These are phyloP conservation scores for Serrognathus titanus DNA, from an alignment of 2,888 invertebrate genomes.

Conservation along the genomic window DNA sequence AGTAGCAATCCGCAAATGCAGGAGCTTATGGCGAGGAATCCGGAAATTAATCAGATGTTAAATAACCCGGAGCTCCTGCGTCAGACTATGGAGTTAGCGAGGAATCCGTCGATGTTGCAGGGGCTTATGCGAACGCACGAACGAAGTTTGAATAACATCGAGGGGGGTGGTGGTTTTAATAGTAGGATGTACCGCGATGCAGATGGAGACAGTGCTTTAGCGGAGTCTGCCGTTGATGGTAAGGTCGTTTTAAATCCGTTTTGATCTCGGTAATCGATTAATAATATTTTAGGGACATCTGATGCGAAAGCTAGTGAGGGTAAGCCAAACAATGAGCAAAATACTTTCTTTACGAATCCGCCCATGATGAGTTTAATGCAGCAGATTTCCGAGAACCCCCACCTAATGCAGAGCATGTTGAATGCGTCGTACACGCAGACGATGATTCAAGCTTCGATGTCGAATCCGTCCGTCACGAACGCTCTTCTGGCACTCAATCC, in stretches of 20 bases:
- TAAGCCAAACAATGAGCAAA: constrained; percentile 41
- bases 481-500: constrained; percentile 44
- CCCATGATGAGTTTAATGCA: constrained; percentile 77
- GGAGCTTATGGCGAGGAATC: constrained; percentile 91
- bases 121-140: constrained; percentile 98
- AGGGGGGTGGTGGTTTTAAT: constrained; percentile 71
- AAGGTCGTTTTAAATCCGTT: constrained; percentile 58
- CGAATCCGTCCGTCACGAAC: constrained; percentile 52
- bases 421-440: constrained; percentile 84
- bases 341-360: constrained; percentile 79
- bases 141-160: constrained; percentile 93
- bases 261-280: constrained; percentile 86
- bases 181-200: constrained; percentile 42
- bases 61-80: constrained; percentile 94
- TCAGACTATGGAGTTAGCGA: constrained; percentile 93
- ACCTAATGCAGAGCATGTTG: constrained; percentile 84
- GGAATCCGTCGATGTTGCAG: constrained; percentile 97
- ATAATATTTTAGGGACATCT: constrained; percentile 53
- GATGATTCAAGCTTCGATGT: constrained; percentile 57
- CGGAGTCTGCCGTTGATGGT: constrained; percentile 38
- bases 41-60: constrained; percentile 96
- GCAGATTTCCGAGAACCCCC: constrained; percentile 83
- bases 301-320: constrained; percentile 51
- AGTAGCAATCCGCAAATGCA: constrained; percentile 98
- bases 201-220: constrained; percentile 57